Percentiles rank a stretch among this genome's conserved stretches.
Evolutionary conservation across 2,888 invertebrate species (phyloP).

Genomic region (Eristalis intricaria): DNA sequence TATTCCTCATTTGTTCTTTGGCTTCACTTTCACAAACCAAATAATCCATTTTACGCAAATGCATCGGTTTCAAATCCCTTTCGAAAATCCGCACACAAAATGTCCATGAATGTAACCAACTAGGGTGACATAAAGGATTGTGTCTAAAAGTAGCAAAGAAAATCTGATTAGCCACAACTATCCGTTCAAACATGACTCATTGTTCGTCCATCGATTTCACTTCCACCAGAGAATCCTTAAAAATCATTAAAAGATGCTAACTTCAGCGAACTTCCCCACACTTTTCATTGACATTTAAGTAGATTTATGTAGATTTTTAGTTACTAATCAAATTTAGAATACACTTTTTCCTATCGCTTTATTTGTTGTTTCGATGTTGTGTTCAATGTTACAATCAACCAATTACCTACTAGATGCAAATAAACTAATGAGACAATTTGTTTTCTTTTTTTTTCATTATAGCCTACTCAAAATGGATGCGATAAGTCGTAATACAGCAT

Average conservation of each 20-base stretch:
- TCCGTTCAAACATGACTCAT: no score
- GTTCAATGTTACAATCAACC: neutral
- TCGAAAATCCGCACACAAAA: no score
- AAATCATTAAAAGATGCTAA: no score
- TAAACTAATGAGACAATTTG: constrained; percentile 4
- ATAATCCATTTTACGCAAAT: no score
- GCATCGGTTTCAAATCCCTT: no score
- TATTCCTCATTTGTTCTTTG: neutral
- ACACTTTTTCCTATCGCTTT: constrained; percentile 48
- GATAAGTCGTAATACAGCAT: constrained; percentile 82
- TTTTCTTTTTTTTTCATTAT: constrained; percentile 45
- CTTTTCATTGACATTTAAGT: neutral
- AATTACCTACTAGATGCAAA: neutral
- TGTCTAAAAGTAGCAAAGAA: no score
- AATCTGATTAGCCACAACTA: no score
- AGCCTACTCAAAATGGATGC: constrained; percentile 82
- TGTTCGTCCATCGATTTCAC: no score
- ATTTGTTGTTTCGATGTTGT: constrained; percentile 37
- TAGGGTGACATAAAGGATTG: no score
- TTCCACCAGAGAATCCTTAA: no score
- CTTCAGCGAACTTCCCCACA: neutral
- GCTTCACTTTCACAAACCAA: neutral
- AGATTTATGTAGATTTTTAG: constrained; percentile 7
- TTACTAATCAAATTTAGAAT: neutral
- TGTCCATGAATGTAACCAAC: no score